Evolutionary conservation across 2,797 vertebrate genomes (phyloP), one percentile per base, ranked within the genome.

Genomic region (Hypotaenidia okinawae): DNA sequence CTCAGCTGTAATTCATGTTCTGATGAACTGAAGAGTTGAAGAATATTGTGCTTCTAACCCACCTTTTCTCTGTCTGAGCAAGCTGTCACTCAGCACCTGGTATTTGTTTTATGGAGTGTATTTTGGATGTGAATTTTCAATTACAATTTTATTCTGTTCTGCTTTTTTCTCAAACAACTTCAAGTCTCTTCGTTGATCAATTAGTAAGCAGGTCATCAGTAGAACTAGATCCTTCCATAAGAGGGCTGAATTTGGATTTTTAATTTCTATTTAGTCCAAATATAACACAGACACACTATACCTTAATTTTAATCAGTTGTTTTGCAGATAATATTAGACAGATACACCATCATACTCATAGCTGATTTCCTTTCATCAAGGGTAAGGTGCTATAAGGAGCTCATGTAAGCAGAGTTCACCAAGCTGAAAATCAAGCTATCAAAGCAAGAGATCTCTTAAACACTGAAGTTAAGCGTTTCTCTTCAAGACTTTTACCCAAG

Each of bases 361-460:
- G 47, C n/a, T 91, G 45, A 28, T 18, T 13, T 84, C 8, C 59
- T 51, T 89, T 72, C 18, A 16, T 69, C 23, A 77, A n/a, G 39
- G 59, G 16, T 16, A 32, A 91, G 32, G 33, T 25, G 13, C 9
- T 87, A 6, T 28, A 84, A 93, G 30, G 27, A 76, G 25, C 11
- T 88, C 10, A 4, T 0, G 0, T 24, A 59, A 79, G 43, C 35
- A 47, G 54, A 63, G 72, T 51, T 79, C 1, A 1, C 30, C 27
- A 35, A 45, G 13, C 8, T 85, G 43, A 86, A 85, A 90, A 51
- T 80, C 28, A 64, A 77, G 30, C 18, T 41, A 18, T 33, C n/a
- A 51, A 21, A 54, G 28, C 22, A 85, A 74, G 39, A 82, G 11
- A 22, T 63, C 39, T 89, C 52, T 76, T 81, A 45, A 70, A 33